These are phyloP conservation scores for Sphyrna mokarran DNA, from an alignment of 2,113 vertebrate species.

Conservation along the genomic window DNA sequence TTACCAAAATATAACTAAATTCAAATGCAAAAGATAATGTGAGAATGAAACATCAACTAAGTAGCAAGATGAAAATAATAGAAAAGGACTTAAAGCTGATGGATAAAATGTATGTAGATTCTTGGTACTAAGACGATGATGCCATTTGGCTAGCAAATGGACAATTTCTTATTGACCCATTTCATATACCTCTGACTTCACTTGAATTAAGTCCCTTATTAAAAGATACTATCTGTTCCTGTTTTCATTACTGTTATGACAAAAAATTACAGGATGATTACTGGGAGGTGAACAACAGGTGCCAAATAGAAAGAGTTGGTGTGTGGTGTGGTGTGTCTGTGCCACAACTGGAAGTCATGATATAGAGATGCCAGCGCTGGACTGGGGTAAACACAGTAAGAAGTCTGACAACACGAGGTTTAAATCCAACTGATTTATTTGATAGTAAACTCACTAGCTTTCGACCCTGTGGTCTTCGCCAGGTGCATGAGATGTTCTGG, in stretches of 20 bases:
- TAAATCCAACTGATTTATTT: too few relatives aligned
- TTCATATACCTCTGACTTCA: not conserved
- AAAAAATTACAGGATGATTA: not conserved
- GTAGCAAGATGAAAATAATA: not conserved
- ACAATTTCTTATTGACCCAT: not conserved
- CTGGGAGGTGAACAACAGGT: not conserved
- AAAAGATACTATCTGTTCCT: not conserved
- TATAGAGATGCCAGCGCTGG: too few relatives aligned
- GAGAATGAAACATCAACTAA: not conserved
- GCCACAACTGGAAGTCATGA: too few relatives aligned
- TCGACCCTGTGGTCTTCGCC: too few relatives aligned
- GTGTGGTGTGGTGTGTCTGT: too few relatives aligned
- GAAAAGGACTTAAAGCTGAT: not conserved
- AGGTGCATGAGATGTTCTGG: too few relatives aligned
- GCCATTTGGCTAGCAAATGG: not conserved
- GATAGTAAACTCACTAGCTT: too few relatives aligned
- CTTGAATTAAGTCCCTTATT: not conserved
- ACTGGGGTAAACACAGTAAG: too few relatives aligned
- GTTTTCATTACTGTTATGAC: not conserved
- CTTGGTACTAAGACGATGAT: not conserved
- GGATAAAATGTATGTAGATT: not conserved
- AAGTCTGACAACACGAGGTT: too few relatives aligned
- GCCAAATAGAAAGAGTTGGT: too few relatives aligned
- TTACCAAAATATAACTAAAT: not conserved
- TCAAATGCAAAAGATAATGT: not conserved